These are phyloP conservation scores for Oreortyx pictus DNA, from an alignment of 2,797 vertebrate genomes.

Conservation along the genomic window DNA sequence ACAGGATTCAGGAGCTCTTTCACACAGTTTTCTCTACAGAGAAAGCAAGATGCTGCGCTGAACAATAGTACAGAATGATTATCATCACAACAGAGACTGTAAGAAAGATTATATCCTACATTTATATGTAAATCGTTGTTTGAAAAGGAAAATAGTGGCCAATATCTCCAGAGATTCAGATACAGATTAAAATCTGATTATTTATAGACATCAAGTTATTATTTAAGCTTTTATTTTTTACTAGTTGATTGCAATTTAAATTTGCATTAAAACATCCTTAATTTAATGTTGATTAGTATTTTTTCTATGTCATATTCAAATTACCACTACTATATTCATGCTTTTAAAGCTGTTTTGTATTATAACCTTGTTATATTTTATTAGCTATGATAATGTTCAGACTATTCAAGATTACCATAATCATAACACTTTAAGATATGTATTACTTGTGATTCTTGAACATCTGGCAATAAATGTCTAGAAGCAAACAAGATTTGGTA, in stretches of 20 bases:
- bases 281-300: background rate
- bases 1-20: background rate
- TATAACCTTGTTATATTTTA: background rate
- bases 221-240: slow-evolving; percentile 11
- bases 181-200: background rate
- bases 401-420: slow-evolving; percentile 6
- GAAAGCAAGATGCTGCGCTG: background rate
- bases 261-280: background rate
- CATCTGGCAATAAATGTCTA: slow-evolving; percentile 3
- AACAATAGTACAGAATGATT: background rate
- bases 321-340: background rate
- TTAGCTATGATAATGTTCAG: background rate
- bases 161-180: background rate
- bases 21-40: background rate
- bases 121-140: background rate
- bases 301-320: background rate
- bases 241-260: background rate
- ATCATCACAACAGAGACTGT: background rate
- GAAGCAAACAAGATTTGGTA: slow-evolving; percentile 13
- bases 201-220: background rate
- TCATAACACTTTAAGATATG: background rate
- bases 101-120: background rate
- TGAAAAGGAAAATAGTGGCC: background rate
- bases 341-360: background rate
- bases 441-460: slow-evolving; percentile 11